Evolutionary conservation across 2,113 vertebrate genomes (phyloP).

Genomic region (Papio anubis): DNA sequence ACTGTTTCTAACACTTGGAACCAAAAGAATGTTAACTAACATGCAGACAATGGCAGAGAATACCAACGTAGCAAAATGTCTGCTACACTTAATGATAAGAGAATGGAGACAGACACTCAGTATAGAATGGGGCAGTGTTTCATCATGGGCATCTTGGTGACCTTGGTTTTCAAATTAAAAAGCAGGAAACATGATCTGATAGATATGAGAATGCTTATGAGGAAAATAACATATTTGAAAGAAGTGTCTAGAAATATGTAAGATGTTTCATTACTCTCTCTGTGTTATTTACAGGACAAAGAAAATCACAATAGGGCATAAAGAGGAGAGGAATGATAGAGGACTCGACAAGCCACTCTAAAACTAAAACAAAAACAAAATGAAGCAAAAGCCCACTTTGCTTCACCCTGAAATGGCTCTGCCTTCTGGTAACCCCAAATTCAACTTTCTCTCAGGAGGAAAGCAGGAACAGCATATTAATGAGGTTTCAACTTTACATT

Average conservation of each 20-base stretch:
- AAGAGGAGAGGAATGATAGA: neutral
- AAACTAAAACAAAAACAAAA: slow-evolving; percentile 3
- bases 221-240: neutral
- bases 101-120: neutral
- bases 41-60: neutral
- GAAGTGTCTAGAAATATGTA: neutral
- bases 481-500: neutral
- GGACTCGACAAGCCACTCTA: neutral
- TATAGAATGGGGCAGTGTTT: neutral
- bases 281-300: neutral
- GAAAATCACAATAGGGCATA: neutral
- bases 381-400: neutral
- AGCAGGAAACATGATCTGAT: neutral
- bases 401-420: neutral
- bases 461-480: slow-evolving; percentile 13
- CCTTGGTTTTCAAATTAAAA: slow-evolving; percentile 22
- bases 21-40: slow-evolving; percentile 46
- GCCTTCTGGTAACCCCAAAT: slow-evolving; percentile 28
- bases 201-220: neutral
- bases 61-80: neutral
- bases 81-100: neutral
- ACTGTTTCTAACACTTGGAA: slow-evolving; percentile 27
- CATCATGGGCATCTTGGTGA: neutral
- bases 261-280: neutral
- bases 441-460: slow-evolving; percentile 7